Conservation (phyloP, 2,888 invertebrate genomes). For the Tineola bisselliella region DNA sequence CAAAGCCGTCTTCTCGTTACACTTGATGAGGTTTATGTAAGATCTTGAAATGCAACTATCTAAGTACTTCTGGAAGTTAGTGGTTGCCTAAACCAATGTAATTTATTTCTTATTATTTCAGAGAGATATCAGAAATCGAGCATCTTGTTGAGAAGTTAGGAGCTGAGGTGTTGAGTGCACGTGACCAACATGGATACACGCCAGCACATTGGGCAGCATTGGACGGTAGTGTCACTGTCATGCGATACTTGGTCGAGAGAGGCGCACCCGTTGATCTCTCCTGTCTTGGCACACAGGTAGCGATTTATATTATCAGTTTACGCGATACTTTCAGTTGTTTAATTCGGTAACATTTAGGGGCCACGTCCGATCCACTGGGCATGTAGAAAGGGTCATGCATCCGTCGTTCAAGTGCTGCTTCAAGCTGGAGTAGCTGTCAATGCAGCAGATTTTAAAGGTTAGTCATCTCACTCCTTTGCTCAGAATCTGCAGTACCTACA, state of each 20-base stretch:
- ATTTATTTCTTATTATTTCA: conserved; percentile 36
- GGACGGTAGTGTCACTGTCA: conserved; percentile 89
- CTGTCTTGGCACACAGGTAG: conserved; percentile 83
- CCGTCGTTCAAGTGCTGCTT: conserved; percentile 81
- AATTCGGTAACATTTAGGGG: conserved; percentile 52
- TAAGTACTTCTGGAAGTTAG: no score
- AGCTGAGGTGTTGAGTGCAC: conserved; percentile 76
- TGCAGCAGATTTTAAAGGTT: conserved; percentile 86
- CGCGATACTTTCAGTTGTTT: no score
- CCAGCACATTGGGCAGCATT: conserved; percentile 93
- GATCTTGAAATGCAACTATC: no score
- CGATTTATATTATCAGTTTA: no score
- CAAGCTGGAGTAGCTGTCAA: conserved; percentile 90
- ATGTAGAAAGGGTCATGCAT: conserved; percentile 90
- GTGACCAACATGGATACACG: conserved; percentile 93
- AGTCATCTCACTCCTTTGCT: no score
- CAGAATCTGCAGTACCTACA: no score
- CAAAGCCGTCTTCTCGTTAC: no score
- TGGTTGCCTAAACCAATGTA: no score
- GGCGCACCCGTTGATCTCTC: conserved; percentile 87
- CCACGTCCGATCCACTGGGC: conserved; percentile 95
- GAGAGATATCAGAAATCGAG: conserved; percentile 85
- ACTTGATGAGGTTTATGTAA: no score
- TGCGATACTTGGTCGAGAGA: conserved; percentile 85
- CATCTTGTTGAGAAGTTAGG: conserved; percentile 84